phyloP scores from a whole-genome alignment of 2,888 invertebrate species.

The Graphium colonna region DNA sequence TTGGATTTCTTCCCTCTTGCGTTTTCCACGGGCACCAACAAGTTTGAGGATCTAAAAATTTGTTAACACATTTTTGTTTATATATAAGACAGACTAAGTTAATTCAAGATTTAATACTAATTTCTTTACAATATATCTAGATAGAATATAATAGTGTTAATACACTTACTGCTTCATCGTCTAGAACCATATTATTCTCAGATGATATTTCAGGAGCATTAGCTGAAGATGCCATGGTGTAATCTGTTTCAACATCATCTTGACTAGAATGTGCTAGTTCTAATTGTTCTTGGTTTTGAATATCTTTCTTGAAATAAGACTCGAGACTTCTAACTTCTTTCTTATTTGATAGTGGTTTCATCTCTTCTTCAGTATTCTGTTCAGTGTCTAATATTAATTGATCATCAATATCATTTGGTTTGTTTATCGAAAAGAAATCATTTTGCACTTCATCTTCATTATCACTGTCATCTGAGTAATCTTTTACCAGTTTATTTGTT shows the following conservation, averaged over 20 bases:
- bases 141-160: too few species aligned
- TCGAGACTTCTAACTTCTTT: constrained; percentile 49
- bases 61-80: too few species aligned
- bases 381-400: constrained; percentile 51
- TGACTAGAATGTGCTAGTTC: constrained; percentile 31
- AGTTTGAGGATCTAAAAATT: constrained; percentile 82
- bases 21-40: constrained; percentile 83
- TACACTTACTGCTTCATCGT: constrained; percentile 71
- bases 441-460: constrained; percentile 75
- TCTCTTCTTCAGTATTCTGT: constrained; percentile 27
- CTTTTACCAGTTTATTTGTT: constrained; percentile 37
- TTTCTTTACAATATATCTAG: too few species aligned
- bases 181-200: constrained; percentile 39
- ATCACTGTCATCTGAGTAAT: constrained; percentile 69
- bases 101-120: background rate
- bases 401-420: constrained; percentile 61
- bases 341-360: constrained; percentile 23
- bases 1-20: constrained; percentile 83
- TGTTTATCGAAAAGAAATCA: constrained; percentile 78
- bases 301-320: constrained; percentile 59
- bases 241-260: constrained; percentile 32
- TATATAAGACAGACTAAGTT: constrained; percentile 6
- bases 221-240: constrained; percentile 26
- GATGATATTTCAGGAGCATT: constrained; percentile 13
- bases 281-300: constrained; percentile 31